Evolutionary conservation across 2,113 vertebrate genomes (phyloP).

Genomic region (Ptilorrhoa leucosticta): DNA sequence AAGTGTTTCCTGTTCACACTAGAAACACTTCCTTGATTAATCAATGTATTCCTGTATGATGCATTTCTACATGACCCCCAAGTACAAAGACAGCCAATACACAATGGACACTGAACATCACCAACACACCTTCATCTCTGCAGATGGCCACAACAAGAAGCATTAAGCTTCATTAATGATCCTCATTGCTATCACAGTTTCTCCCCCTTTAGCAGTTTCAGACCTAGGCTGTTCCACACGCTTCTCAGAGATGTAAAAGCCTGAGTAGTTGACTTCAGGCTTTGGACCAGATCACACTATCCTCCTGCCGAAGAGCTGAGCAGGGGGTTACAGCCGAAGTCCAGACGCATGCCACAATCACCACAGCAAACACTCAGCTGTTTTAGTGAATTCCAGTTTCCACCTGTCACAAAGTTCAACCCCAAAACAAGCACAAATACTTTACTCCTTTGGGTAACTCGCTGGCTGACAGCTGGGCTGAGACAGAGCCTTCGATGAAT

Average conservation of each 20-base stretch:
- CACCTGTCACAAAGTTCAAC: not conserved
- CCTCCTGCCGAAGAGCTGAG: not conserved
- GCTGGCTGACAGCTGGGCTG: not conserved
- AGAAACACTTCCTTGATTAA: not conserved
- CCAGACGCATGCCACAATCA: not conserved
- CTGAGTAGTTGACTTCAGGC: not conserved
- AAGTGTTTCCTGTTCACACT: not conserved
- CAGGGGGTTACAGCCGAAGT: not conserved
- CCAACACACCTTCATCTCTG: rapidly evolving
- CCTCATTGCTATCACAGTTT: not conserved
- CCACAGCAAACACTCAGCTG: not conserved
- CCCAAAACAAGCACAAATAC: not conserved
- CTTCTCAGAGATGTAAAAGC: not conserved
- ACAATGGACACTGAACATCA: not conserved
- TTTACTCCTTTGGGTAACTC: not conserved
- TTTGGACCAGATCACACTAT: not conserved
- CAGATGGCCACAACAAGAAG: not conserved
- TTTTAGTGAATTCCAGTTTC: not conserved
- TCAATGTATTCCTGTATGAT: not conserved
- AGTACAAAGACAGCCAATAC: not conserved
- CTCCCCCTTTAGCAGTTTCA: not conserved
- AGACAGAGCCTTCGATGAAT: not conserved
- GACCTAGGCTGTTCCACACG: not conserved
- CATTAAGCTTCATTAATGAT: not conserved
- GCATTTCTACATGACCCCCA: rapidly evolving